phyloP scores from a whole-genome alignment of 1,140 invertebrate genomes.

The Dinoponera quadriceps region DNA sequence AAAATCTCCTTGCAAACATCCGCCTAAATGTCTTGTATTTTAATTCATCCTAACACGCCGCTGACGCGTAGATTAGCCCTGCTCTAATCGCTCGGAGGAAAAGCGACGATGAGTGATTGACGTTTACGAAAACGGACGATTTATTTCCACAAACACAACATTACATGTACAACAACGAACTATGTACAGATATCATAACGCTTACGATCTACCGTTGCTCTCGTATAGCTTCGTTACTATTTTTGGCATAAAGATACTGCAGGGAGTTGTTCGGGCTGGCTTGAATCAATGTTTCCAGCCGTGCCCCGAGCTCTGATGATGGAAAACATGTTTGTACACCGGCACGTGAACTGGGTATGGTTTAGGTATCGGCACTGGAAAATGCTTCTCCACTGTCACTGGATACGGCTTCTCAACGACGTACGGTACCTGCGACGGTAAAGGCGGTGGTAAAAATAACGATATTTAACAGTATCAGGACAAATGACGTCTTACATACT shows the following conservation, averaged over 20 bases:
- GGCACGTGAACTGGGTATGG: conserved; percentile 93
- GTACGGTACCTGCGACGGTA: conserved; percentile 88
- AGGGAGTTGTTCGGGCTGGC: not conserved
- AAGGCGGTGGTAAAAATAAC: not conserved
- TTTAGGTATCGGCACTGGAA: conserved; percentile 91
- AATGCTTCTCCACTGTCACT: conserved; percentile 92
- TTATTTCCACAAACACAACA: conserved; percentile 62
- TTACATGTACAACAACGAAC: conserved; percentile 37
- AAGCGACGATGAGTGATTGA: not conserved
- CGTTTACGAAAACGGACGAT: conserved; percentile 36
- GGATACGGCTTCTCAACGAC: conserved; percentile 92
- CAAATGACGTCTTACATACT: too few relatives aligned
- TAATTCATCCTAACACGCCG: not conserved
- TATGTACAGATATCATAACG: conserved; percentile 65
- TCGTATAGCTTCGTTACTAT: conserved; percentile 19
- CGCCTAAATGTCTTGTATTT: not conserved
- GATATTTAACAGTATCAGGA: not conserved
- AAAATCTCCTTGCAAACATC: too few relatives aligned
- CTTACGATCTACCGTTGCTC: conserved; percentile 32
- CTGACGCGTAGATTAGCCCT: not conserved
- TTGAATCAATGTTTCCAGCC: conserved; percentile 79
- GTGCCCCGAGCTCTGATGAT: conserved; percentile 86
- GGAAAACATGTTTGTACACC: conserved; percentile 93
- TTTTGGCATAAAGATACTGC: conserved; percentile 54
- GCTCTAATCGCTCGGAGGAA: not conserved